phyloP scores from a whole-genome alignment of 2,888 invertebrate genomes.

The Dicranocentrus wangi region DNA sequence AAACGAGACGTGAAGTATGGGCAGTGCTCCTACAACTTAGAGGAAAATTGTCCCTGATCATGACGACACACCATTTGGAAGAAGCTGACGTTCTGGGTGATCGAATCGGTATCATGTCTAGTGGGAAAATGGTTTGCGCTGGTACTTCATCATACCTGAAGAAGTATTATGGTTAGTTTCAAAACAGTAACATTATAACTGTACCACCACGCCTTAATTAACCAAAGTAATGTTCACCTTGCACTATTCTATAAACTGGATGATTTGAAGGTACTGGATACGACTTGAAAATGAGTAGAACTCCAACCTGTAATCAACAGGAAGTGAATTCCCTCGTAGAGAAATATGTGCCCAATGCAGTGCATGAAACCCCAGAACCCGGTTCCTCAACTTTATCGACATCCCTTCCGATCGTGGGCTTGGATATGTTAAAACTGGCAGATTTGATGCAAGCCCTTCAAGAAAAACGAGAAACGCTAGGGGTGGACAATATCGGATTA shows the following conservation, averaged over 20 bases:
- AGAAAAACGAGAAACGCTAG: neutral
- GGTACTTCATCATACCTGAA: constrained; percentile 90
- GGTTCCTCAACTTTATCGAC: neutral
- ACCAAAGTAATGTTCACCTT: too few relatives aligned
- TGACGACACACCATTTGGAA: constrained; percentile 86
- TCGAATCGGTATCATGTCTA: constrained; percentile 88
- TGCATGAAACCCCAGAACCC: neutral
- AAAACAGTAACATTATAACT: too few relatives aligned
- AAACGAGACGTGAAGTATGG: constrained; percentile 80
- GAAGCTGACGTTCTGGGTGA: constrained; percentile 90
- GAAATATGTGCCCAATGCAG: constrained; percentile 16
- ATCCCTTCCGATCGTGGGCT: neutral
- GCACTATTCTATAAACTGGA: too few relatives aligned
- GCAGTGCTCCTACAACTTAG: constrained; percentile 82
- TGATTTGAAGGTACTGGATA: constrained; percentile 19
- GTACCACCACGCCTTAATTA: too few relatives aligned
- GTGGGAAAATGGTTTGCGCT: constrained; percentile 83
- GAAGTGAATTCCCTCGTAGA: neutral
- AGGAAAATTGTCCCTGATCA: constrained; percentile 85
- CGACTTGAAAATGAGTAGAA: constrained; percentile 27
- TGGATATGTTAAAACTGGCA: neutral
- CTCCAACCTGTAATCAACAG: neutral
- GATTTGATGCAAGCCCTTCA: constrained; percentile 17
- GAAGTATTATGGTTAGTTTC: constrained; percentile 75
- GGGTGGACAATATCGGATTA: constrained; percentile 78